Percentiles rank a stretch among this genome's conserved stretches.
These are phyloP conservation scores for Xylota sylvarum DNA, from an alignment of 2,888 invertebrate genomes.

Conservation along the genomic window DNA sequence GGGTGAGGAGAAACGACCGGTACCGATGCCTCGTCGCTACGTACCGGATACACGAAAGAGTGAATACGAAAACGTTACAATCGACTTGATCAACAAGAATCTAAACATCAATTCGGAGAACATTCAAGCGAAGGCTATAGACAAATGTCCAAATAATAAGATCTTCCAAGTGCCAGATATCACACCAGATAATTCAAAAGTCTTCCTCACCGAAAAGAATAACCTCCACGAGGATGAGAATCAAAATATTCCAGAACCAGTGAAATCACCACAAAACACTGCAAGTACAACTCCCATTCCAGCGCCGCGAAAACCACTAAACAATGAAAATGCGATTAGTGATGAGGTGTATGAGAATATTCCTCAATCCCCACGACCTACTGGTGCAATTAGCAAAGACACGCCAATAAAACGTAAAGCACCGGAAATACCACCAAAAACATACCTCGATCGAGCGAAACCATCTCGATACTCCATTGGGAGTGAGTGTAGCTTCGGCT, in stretches of 20 bases:
- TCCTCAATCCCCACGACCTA: constrained; percentile 55
- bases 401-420: constrained; percentile 78
- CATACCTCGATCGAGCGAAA: constrained; percentile 77
- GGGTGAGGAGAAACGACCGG: constrained; percentile 80
- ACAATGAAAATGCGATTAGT: constrained; percentile 74
- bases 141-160: constrained; percentile 81
- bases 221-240: constrained; percentile 82
- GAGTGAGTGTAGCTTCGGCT: constrained; percentile 81
- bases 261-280: constrained; percentile 27
- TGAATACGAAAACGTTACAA: constrained; percentile 83
- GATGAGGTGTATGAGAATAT: constrained; percentile 62
- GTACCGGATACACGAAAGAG: constrained; percentile 80
- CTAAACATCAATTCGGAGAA: constrained; percentile 82
- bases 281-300: constrained; percentile 80
- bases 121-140: constrained; percentile 80
- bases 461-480: constrained; percentile 80
- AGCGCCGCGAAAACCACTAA: constrained; percentile 81
- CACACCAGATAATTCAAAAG: constrained; percentile 69
- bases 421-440: constrained; percentile 80
- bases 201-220: constrained; percentile 80
- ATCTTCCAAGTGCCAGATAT: constrained; percentile 78
- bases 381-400: constrained; percentile 79
- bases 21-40: constrained; percentile 83
- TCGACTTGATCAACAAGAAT: constrained; percentile 81
- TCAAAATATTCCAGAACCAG: constrained; percentile 79